A percentile compares a stretch with the other conserved stretches of the same genome.
Evolutionary conservation across 2,797 vertebrate genomes (phyloP).

Genomic region (Sebastes itinus): DNA sequence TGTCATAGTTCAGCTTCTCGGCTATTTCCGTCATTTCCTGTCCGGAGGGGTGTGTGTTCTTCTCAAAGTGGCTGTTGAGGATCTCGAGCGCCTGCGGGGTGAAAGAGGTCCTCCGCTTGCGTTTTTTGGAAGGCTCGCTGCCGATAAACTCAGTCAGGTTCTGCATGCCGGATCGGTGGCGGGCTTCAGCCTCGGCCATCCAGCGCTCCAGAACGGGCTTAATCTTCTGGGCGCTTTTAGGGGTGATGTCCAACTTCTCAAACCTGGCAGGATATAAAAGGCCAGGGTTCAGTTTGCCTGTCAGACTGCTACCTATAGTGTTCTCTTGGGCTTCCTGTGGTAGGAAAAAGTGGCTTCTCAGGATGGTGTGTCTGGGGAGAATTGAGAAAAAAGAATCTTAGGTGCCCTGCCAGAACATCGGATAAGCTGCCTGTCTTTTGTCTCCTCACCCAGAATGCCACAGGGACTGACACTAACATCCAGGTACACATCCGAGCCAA

Average conservation of each 20-base stretch:
- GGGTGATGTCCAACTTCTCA: conserved; percentile 99
- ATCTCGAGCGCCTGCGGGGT: conserved; percentile 99
- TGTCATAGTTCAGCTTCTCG: conserved; percentile 99
- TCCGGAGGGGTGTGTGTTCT: conserved; percentile 99
- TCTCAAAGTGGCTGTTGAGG: conserved; percentile 99
- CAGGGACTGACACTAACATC: conserved; percentile 77
- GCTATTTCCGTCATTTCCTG: conserved; percentile 99
- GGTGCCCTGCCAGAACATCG: conserved; percentile 95
- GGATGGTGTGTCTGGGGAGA: conserved; percentile 99
- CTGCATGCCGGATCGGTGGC: conserved; percentile 99
- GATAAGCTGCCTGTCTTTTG: conserved; percentile 91
- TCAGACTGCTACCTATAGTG: conserved; percentile 99
- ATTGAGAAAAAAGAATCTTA: conserved; percentile 99
- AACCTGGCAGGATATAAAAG: conserved; percentile 99
- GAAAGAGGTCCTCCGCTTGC: conserved; percentile 99
- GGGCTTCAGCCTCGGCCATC: conserved; percentile 99
- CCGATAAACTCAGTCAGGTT: conserved; percentile 99
- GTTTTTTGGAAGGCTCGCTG: conserved; percentile 99
- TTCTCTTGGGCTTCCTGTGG: conserved; percentile 99
- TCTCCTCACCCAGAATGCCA: conserved; percentile 82
- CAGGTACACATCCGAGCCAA: conserved; percentile 59
- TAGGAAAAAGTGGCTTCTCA: conserved; percentile 99
- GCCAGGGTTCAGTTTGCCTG: conserved; percentile 99
- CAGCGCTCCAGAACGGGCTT: conserved; percentile 99
- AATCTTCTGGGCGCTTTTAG: conserved; percentile 99